Evolutionary conservation across 2,888 invertebrate species (phyloP).

Genomic region (Yponomeuta malinellus): DNA sequence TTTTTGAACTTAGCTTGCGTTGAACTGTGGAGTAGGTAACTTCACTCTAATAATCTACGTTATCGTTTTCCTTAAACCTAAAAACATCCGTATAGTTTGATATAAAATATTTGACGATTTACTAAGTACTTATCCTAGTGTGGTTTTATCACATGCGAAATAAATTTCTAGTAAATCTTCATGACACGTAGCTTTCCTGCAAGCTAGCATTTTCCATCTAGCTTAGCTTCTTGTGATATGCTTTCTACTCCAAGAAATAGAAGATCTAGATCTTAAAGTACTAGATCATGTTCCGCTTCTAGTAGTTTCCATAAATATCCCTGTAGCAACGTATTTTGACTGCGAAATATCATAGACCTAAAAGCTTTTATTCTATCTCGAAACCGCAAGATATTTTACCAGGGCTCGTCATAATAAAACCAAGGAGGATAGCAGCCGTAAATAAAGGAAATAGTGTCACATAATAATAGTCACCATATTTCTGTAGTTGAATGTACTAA

Average conservation of each 20-base stretch:
- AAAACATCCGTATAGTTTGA: no score
- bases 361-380: neutral
- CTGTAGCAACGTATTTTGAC: neutral
- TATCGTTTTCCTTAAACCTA: no score
- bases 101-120: no score
- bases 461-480: neutral
- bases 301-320: neutral
- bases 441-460: neutral
- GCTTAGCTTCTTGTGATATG: no score
- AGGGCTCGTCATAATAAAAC: neutral
- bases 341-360: neutral
- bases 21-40: neutral
- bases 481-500: slow-evolving; percentile 18
- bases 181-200: no score
- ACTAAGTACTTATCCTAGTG: no score
- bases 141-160: no score
- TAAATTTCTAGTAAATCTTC: no score
- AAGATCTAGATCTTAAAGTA: no score
- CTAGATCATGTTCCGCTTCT: neutral
- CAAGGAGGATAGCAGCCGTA: neutral
- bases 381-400: neutral
- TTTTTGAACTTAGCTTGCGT: slow-evolving; percentile 24
- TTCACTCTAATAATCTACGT: neutral
- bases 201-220: no score
- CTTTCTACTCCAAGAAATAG: no score